Evolutionary conservation across 2,797 vertebrate genomes (phyloP).

Genomic region (Phrynocephalus guinanensis): DNA sequence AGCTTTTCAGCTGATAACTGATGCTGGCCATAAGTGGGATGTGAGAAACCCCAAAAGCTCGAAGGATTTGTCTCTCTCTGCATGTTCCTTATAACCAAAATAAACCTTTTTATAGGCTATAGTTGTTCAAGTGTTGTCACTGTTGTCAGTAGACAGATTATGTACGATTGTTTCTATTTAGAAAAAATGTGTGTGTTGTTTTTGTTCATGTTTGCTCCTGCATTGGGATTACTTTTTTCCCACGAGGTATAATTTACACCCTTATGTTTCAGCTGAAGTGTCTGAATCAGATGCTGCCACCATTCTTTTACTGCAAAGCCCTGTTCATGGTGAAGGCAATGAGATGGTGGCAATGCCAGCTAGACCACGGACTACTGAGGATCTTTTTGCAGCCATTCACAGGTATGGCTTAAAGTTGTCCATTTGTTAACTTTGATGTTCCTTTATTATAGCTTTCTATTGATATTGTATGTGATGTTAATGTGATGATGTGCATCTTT

Average conservation of each 20-base stretch:
- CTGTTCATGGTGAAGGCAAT: conserved; percentile 72
- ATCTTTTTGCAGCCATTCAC: conserved; percentile 98
- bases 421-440: background rate
- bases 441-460: background rate
- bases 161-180: background rate
- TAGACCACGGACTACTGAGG: conserved; percentile 92
- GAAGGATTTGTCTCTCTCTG: background rate
- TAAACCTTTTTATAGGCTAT: background rate
- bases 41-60: background rate
- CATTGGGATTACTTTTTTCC: conserved; percentile 3
- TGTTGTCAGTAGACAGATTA: background rate
- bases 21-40: background rate
- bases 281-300: conserved; percentile 79
- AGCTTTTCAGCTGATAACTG: background rate
- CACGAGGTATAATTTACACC: background rate
- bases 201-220: background rate
- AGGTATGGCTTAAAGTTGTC: conserved; percentile 81
- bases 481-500: conserved; percentile 39
- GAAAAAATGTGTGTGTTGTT: background rate
- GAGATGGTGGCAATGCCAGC: conserved; percentile 87
- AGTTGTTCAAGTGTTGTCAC: background rate
- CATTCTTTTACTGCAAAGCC: conserved; percentile 73
- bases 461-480: background rate
- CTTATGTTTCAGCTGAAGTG: conserved; percentile 81
- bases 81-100: conserved; percentile 14